Evolutionary conservation across 1,140 invertebrate species (phyloP), one percentile per base, ranked within the genome.

Genomic region (Diachasmimorpha longicaudata): DNA sequence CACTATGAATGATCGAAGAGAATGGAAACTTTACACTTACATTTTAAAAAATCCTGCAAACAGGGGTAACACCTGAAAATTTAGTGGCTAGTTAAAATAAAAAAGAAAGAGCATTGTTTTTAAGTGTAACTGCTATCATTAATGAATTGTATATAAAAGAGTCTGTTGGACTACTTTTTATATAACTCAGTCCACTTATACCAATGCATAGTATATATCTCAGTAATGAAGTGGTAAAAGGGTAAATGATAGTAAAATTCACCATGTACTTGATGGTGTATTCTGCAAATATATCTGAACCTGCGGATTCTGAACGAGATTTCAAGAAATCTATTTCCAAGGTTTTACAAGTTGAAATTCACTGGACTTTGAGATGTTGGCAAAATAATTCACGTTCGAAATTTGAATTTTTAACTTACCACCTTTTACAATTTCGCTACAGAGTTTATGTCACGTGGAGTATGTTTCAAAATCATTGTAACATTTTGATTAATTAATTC

Each of bases 111-210:
- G n/a, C 5, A 77, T 55, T 72, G 77, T 78, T 78, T 76, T 80
- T 79, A 80, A 77, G 75, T 78, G 76, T 72, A 74, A 73, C 52
- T 81, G 46, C 72, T 63, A 42, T 42, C 77, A 79, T 71, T 70
- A 19, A 52, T 52, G 14, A 52, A 52, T 52, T 52, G 16, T 52
- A 52, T 52, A 52, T 52, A 52, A 52, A 42, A 52, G 48, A 16
- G 48, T 52, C 48, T 6, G 16, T 9, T 16, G 48, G 16, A 52
- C 48, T 52, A 52, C 48, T 52, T 52, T 52, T 52, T 52, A 52
- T 52, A 52, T 70, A 77, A 71, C 78, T 79, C 76, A 66, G 63
- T 78, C 23, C 21, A 25, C 58, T 63, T 21, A 55, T 55, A 55
- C 48, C 48, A 55, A 55, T 55, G 48, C 48, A 19, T n/a, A 19